Conservation (phyloP, 2,888 invertebrate genomes). For the Nebria brevicollis region DNA sequence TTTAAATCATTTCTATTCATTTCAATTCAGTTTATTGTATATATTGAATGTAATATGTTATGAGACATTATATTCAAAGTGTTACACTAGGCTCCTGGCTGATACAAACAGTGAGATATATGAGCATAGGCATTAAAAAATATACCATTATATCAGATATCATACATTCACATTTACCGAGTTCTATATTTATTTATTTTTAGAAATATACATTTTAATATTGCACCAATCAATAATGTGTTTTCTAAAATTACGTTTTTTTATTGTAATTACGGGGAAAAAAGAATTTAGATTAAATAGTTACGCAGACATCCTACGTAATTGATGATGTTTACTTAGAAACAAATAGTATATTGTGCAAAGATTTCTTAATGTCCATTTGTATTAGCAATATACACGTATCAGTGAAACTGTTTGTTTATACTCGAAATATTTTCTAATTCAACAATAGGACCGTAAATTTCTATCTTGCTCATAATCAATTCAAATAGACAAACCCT, state of each 20-base stretch:
- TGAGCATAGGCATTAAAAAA: not conserved
- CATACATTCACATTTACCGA: too few species aligned
- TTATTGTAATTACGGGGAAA: too few species aligned
- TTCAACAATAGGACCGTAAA: not conserved
- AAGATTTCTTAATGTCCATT: not conserved
- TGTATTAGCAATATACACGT: not conserved
- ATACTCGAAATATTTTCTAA: constrained; percentile 1
- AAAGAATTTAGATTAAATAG: too few species aligned
- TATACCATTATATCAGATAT: too few species aligned
- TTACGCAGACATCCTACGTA: not conserved
- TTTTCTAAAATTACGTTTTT: too few species aligned
- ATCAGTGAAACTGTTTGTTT: constrained; percentile 23
- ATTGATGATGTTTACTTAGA: not conserved
- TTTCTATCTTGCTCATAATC: not conserved
- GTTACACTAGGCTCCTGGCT: not conserved
- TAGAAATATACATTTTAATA: too few species aligned
- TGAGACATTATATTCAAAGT: not conserved
- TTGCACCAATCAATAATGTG: too few species aligned
- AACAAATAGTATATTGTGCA: not conserved
- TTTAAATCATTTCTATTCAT: not conserved
- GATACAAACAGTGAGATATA: not conserved
- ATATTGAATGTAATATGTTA: not conserved
- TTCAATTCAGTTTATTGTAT: not conserved
- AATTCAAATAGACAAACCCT: constrained; percentile 9
- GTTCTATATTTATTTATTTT: too few species aligned